Evolutionary conservation across 2,888 invertebrate genomes (phyloP).

Genomic region (Conus canariensis): DNA sequence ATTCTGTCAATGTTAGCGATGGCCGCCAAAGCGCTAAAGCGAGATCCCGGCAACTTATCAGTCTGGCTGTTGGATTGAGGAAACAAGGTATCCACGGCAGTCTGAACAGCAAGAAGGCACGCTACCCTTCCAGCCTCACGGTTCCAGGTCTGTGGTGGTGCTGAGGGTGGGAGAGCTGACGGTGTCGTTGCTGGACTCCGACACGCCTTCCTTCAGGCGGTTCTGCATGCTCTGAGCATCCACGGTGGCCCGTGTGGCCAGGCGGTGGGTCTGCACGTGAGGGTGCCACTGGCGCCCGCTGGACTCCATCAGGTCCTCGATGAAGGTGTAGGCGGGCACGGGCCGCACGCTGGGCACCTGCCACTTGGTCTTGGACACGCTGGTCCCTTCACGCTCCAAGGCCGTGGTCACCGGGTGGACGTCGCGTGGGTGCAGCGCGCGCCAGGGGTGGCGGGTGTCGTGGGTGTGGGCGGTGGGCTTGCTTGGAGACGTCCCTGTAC

Average conservation of each 20-base stretch:
- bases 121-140: background rate
- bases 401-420: constrained; percentile 53
- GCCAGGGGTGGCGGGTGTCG: constrained; percentile 1
- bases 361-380: constrained; percentile 51
- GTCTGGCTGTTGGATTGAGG: too few species aligned
- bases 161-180: background rate
- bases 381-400: constrained; percentile 51
- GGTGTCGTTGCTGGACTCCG: background rate
- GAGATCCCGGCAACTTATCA: too few species aligned
- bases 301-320: constrained; percentile 32
- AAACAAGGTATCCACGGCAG: too few species aligned
- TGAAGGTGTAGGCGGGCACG: constrained; percentile 4
- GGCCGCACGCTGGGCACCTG: constrained; percentile 39
- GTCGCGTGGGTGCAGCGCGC: constrained; percentile 39
- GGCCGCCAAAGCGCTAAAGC: too few species aligned
- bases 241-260: background rate
- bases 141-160: background rate
- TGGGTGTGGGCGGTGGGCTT: background rate
- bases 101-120: too few species aligned
- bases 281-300: background rate
- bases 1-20: too few species aligned
- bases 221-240: background rate
- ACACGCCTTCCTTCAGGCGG: background rate
- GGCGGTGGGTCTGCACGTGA: background rate
- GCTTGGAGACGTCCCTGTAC: background rate